A percentile compares a stretch with the other conserved stretches of the same genome.
These are phyloP conservation scores for Balaeniceps rex DNA, from an alignment of 2,113 vertebrate genomes.

Conservation along the genomic window DNA sequence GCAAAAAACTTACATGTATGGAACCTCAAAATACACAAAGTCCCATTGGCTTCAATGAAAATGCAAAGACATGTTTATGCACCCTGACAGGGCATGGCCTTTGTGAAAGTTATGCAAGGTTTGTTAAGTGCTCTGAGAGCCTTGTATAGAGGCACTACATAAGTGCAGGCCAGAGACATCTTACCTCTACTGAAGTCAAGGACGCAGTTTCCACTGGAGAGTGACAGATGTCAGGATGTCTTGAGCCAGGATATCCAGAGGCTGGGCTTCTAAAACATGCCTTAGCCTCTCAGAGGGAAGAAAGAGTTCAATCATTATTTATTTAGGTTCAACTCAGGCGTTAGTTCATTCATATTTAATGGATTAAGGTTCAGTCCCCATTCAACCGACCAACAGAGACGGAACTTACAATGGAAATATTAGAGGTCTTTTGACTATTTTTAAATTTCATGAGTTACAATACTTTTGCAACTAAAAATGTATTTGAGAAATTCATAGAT, in stretches of 20 bases:
- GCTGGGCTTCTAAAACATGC: neutral
- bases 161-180: neutral
- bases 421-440: neutral
- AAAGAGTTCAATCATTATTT: neutral
- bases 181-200: neutral
- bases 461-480: neutral
- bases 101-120: neutral
- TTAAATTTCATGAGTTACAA: neutral
- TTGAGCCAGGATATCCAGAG: neutral
- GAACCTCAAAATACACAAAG: neutral
- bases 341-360: neutral
- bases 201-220: neutral
- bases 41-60: neutral
- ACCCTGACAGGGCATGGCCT: neutral
- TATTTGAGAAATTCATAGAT: neutral
- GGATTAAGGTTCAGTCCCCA: neutral
- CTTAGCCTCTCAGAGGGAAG: neutral
- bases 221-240: neutral
- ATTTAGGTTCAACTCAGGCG: neutral
- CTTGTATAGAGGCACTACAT: accelerated
- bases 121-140: neutral
- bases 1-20: neutral
- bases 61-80: neutral
- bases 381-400: neutral
- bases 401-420: neutral